Evolutionary conservation across 2,888 invertebrate species (phyloP), one percentile per base, ranked within the genome.

Genomic region (Lacanobia wlatinum): DNA sequence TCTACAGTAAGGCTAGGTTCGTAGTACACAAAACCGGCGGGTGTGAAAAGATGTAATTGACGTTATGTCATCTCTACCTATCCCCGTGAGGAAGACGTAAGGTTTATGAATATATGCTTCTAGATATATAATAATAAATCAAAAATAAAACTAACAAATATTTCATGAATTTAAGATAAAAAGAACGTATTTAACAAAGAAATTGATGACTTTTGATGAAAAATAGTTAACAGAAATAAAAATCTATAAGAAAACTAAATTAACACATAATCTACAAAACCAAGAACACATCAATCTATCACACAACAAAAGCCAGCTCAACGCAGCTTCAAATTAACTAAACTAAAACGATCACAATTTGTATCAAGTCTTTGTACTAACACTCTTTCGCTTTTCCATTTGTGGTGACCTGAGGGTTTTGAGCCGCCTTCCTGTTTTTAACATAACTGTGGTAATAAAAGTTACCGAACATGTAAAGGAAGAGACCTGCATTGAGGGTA

Each of bases 401-500:
- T 3, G 84, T 64, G 46, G 55, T 84, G 52, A 83, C 73, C 18
- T 76, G 70, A 0, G 23, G 7, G 53, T n/a, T 61, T 16, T 71
- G 59, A 23, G 61, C 52, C 68, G 23, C 69, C 82, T 81, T 88
- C 38, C 66, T 86, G 48, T 34, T 87, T 70, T 96, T 96, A 14
- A 96, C 90, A 90, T 98, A 98, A 83, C 96, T 97, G 73, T 95
- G 96, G 64, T 97, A 95, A 91, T 98, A 98, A 91, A 98, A 98
- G 82, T 97, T 97, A 56, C 97, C 97, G 88, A 98, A 98, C 95
- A 98, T 97, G 87, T 98, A 98, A 5, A 98, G 95, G 92, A 98
- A 98, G 9, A 98, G 94, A 0, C 96, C 94, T 21, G 98, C 97
- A 89, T 98, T 98, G 64, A 97, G 93, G 0, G 96, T 93, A 23